A percentile compares a stretch with the other conserved stretches of the same genome.
Evolutionary conservation across 2,797 vertebrate genomes (phyloP).

Genomic region (Mus spretus): DNA sequence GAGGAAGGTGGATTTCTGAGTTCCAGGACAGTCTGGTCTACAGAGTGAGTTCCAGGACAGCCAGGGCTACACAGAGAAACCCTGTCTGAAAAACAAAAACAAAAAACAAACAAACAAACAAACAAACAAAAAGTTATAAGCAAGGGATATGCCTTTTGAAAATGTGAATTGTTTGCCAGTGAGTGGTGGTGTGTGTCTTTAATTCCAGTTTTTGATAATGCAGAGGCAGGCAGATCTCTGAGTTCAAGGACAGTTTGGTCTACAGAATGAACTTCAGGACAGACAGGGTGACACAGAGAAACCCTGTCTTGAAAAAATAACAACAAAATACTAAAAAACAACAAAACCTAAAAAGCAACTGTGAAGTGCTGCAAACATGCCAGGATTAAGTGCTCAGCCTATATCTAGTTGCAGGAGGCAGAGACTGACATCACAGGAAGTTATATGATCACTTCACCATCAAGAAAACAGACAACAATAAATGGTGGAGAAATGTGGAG

Average conservation of each 20-base stretch:
- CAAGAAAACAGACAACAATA: neutral
- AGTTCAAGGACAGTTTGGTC: neutral
- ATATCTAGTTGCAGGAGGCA: neutral
- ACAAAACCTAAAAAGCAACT: neutral
- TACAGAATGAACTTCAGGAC: neutral
- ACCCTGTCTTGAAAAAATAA: neutral
- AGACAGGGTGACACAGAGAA: neutral
- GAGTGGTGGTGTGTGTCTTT: neutral
- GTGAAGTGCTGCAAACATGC: neutral
- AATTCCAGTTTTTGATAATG: neutral
- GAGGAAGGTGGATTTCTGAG: no score
- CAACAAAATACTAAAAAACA: neutral
- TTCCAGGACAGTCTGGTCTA: no score
- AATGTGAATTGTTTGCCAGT: neutral
- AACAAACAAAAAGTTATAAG: no score
- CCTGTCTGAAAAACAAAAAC: no score
- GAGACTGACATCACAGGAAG: neutral
- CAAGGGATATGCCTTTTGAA: neutral
- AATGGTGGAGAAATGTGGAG: neutral
- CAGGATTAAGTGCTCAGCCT: slow-evolving; percentile 8
- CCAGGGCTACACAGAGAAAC: no score
- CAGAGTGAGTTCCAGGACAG: no score
- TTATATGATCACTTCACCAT: neutral
- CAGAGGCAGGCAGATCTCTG: neutral
- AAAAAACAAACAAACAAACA: no score